Conservation (phyloP, 2,113 vertebrate species). For the Cryptotis parvus region DNA sequence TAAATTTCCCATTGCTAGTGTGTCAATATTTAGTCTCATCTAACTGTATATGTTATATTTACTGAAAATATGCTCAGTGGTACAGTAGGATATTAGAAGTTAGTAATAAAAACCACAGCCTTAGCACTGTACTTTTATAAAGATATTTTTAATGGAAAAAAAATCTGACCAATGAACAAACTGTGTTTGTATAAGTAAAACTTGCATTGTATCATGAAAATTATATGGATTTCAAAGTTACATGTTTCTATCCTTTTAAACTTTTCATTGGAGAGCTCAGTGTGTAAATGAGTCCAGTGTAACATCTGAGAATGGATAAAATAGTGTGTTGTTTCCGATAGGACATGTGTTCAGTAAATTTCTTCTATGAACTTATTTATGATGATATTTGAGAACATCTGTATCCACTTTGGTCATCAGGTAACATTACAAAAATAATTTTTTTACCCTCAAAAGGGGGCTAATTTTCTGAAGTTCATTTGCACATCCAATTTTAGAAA, state of each 20-base stretch:
- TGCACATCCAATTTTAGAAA: constrained; percentile 21
- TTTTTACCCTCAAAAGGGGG: neutral
- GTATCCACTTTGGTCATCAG: neutral
- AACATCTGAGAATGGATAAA: constrained; percentile 39
- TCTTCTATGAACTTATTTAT: neutral
- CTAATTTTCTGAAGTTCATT: neutral
- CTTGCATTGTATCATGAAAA: too few relatives aligned
- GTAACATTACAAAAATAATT: constrained; percentile 21
- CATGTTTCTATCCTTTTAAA: constrained; percentile 26
- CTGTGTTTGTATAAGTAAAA: constrained; percentile 7
- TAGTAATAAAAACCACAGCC: too few relatives aligned
- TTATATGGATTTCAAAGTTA: neutral
- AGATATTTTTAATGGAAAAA: constrained; percentile 56
- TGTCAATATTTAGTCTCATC: neutral
- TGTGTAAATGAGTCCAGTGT: neutral
- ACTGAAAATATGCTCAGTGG: constrained; percentile 29
- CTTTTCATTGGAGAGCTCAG: neutral
- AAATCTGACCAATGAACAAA: neutral
- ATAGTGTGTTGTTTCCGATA: neutral
- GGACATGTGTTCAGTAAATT: constrained; percentile 8
- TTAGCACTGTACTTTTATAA: neutral
- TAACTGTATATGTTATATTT: neutral
- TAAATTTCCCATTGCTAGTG: neutral
- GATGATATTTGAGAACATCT: too few relatives aligned
- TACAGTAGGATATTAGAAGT: neutral